Evolutionary conservation across 2,888 invertebrate species (phyloP), one percentile per base, ranked within the genome.

Genomic region (Cheilosia variabilis): DNA sequence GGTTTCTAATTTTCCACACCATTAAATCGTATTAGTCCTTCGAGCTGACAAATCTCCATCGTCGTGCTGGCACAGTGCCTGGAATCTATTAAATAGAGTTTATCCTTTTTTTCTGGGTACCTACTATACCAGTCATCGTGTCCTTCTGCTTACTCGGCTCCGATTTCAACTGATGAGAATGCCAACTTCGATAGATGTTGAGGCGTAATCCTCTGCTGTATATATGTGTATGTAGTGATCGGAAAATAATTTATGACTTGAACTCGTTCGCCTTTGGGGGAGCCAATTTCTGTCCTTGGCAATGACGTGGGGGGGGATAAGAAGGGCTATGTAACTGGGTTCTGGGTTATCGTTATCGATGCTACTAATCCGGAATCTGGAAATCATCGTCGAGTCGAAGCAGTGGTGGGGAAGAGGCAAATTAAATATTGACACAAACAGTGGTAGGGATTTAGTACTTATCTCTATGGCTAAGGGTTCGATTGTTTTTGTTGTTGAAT

Each of bases 1-100:
- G 89, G 89, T 88, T 90, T 90, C 90, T 89, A 90, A 90, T 90
- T 90, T 90, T 90, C 90, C 90, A 89, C 89, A 82, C 90, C 90
- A 90, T 90, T 90, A 90, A 90, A 88, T 89, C 88, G 81, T 63
- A 86, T 86, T 86, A 86, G 81, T 66, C 76, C 72, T 73, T 50
- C 34, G 37, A 58, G 65, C 81, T 77, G 86, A 81, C 81, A 86
- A 81, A 86, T 77, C 81, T 77, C 84, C 84, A 75, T 84, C 52
- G 34, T 73, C 41, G 66, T 75, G 47, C 72, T 86, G 81, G 81
- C 86, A 81, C 62, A 86, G 66, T 86, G 86, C 86, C 86, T 76
- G 58, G 50, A 81, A 81, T 86, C 86, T 77, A 86, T 86, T 81
- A 77, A 86, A 62, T 57, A 71, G 53, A 77, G 72, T 80, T 76